Evolutionary conservation across 2,888 invertebrate genomes (phyloP).

Genomic region (Biston betularia): DNA sequence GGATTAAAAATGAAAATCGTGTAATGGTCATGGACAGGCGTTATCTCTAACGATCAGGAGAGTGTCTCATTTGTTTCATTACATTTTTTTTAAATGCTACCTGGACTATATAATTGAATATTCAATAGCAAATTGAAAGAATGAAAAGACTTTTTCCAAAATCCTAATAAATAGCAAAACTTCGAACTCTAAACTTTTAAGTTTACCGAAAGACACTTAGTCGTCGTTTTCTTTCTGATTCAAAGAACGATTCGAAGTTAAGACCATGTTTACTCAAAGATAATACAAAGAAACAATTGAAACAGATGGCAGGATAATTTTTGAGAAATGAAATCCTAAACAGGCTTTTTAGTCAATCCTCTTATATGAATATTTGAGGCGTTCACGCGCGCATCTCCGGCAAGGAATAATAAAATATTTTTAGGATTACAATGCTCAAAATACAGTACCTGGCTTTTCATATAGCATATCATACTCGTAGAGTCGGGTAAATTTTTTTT

Average conservation of each 20-base stretch:
- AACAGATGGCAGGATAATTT: constrained; percentile 14
- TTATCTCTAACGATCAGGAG: too few species aligned
- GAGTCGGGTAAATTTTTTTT: too few species aligned
- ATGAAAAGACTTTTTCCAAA: too few species aligned
- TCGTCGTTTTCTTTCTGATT: neutral
- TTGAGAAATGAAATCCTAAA: constrained; percentile 26
- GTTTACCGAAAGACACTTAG: neutral
- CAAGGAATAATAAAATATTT: constrained; percentile 27
- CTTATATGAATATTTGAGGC: constrained; percentile 31
- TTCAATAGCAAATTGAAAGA: neutral
- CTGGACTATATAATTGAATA: too few species aligned
- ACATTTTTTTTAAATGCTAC: too few species aligned
- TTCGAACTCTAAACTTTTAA: neutral
- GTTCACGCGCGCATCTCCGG: constrained; percentile 21
- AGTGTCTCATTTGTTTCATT: too few species aligned
- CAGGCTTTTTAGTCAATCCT: constrained; percentile 20
- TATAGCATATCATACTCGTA: neutral
- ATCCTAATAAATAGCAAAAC: too few species aligned
- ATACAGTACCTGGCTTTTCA: neutral
- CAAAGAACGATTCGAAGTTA: too few species aligned
- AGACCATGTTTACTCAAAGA: neutral
- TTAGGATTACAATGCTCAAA: constrained; percentile 32
- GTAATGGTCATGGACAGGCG: too few species aligned
- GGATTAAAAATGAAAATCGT: too few species aligned
- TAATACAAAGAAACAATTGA: constrained; percentile 5